Conservation (phyloP, 2,113 vertebrate genomes). For the Chaenocephalus aceratus region DNA sequence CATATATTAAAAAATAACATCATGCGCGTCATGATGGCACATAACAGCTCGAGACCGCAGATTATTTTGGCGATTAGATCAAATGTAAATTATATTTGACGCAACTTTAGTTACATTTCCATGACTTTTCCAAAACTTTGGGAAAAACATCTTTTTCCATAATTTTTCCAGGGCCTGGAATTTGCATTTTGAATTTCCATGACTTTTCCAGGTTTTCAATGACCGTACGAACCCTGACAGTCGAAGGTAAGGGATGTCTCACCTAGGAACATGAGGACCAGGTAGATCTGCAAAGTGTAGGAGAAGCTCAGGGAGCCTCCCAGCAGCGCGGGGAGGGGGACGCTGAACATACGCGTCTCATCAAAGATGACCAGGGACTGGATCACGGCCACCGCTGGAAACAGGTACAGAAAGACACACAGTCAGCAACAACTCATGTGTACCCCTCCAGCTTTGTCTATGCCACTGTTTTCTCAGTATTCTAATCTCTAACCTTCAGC, state of each 20-base stretch:
- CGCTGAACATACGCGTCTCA: constrained; percentile 89
- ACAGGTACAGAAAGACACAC: neutral
- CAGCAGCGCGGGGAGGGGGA: constrained; percentile 86
- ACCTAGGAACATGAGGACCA: constrained; percentile 92
- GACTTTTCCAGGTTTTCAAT: too few relatives aligned
- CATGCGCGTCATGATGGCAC: too few relatives aligned
- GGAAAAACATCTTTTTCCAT: too few relatives aligned
- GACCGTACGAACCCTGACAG: neutral
- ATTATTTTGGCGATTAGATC: too few relatives aligned
- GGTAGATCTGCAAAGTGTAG: constrained; percentile 89
- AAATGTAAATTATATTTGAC: too few relatives aligned
- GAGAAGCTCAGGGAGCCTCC: constrained; percentile 91
- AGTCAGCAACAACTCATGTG: neutral
- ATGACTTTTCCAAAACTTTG: too few relatives aligned
- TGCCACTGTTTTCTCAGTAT: neutral
- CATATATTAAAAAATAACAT: too few relatives aligned
- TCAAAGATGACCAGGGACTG: constrained; percentile 93
- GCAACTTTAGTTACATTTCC: too few relatives aligned
- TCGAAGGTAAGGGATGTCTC: constrained; percentile 62
- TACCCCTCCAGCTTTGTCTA: neutral
- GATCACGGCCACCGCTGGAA: constrained; percentile 88
- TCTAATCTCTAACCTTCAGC: constrained; percentile 88
- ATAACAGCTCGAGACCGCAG: too few relatives aligned
- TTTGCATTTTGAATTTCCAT: too few relatives aligned
- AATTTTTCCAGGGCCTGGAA: too few relatives aligned